phyloP scores from a whole-genome alignment of 2,113 vertebrate species.

The Sciurus niger region DNA sequence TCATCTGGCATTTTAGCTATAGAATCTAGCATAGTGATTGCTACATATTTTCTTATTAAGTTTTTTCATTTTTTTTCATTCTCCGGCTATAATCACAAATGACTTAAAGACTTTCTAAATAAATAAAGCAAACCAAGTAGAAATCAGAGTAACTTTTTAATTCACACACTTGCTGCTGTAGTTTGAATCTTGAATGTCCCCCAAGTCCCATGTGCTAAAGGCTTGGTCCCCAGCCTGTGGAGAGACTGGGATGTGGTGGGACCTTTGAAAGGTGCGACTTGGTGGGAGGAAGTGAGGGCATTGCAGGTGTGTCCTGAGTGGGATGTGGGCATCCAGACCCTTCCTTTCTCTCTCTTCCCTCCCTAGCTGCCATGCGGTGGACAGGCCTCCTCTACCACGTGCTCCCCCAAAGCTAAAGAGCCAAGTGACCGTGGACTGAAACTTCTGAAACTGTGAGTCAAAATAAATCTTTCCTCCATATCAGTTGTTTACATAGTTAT shows the following conservation, averaged over 20 bases:
- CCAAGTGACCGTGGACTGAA: neutral
- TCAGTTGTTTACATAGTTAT: neutral
- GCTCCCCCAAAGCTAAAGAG: neutral
- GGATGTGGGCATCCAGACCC: no score
- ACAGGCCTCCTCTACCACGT: neutral
- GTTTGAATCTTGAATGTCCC: neutral
- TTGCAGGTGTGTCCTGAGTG: neutral
- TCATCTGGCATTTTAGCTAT: neutral
- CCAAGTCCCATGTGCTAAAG: neutral
- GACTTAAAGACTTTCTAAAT: conserved; percentile 20
- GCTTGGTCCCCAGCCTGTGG: neutral
- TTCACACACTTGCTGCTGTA: neutral
- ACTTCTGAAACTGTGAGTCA: neutral
- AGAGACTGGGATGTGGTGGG: no score
- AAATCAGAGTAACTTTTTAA: conserved; percentile 16
- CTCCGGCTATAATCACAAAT: neutral
- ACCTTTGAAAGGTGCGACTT: neutral
- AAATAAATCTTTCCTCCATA: neutral
- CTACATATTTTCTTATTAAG: neutral
- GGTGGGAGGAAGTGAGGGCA: neutral
- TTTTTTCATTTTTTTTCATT: neutral
- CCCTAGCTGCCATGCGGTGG: no score
- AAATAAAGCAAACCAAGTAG: neutral
- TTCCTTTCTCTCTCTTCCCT: neutral
- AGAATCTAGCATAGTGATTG: conserved; percentile 5